Base-by-base conservation (phyloP, 2,113 vertebrate genomes). In the Halichoerus grypus region DNA sequence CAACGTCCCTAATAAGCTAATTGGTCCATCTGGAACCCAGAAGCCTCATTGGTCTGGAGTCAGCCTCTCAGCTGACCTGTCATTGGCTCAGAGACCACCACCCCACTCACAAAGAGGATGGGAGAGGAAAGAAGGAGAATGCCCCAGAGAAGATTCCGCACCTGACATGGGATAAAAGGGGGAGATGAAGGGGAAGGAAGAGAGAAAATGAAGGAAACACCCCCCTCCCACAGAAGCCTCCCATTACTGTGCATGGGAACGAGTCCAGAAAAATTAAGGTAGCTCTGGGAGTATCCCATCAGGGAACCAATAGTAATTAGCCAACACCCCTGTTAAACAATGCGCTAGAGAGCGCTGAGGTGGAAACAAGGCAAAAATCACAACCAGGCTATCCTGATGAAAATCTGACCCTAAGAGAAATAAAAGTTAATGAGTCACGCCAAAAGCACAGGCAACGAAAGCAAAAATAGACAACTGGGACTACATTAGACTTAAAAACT, bases 211-310 rank as follows among this genome's bases (percentile, higher is more conserved):
- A 10, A 88, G 18, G 53, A 91, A 93, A 74, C 72, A 92, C 55
- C 13, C 49, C 4, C 7, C 10, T 42, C 24, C 74, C 92, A 55
- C 59, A 22, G 6, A 90, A n/a, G 16, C 71, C 57, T 97, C 42
- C 31, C 22, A 80, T 81, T 95, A 92, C 55, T 77, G 63, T 86
- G 36, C 24, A 86, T 84, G 92, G 61, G 51, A 95, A 95, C 18
- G 57, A 95, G 80, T 97, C 86, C 91, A 97, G 69, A 98, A 96
- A 92, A 98, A 89, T 87, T 82, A 96, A 96, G 92, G 92, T 96
- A 94, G 71, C 57, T 95, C 89, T 97, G 90, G 92, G 80, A 95
- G 89, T 97, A 88, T 84, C 89, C 83, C 63, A 19, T 92, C 80
- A 84, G 61, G 28, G 87, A 98, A 94, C 92, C 90, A 96, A 95